Evolutionary conservation across 1,140 invertebrate genomes (phyloP).

Genomic region (Drosophila trapezifrons): DNA sequence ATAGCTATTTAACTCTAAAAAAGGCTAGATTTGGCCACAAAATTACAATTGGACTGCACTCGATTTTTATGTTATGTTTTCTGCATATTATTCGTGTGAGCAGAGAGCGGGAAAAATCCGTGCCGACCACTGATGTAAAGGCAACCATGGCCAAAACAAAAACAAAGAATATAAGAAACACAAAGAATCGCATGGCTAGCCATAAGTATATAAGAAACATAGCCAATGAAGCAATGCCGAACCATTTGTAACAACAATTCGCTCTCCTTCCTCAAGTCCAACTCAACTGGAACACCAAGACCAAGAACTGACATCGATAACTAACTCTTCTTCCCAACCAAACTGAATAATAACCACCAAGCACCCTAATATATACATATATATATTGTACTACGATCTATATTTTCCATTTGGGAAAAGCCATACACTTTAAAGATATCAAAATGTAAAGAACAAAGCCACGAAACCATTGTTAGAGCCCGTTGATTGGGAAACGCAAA

Average conservation of each 20-base stretch:
- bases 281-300: slow-evolving; percentile 14
- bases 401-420: slow-evolving; percentile 17
- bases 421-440: too few species aligned
- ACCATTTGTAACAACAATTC: slow-evolving; percentile 10
- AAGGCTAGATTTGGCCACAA: too few species aligned
- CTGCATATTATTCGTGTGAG: too few species aligned
- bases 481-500: too few species aligned
- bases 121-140: too few species aligned
- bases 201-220: slow-evolving; percentile 32
- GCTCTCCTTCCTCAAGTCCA: slow-evolving; percentile 5
- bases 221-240: slow-evolving; percentile 13
- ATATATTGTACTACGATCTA: slow-evolving; percentile 10
- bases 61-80: too few species aligned
- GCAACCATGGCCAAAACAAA: slow-evolving; percentile 29
- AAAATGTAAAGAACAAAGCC: too few species aligned
- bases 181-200: slow-evolving; percentile 21
- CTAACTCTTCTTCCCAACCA: slow-evolving; percentile 14
- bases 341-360: slow-evolving; percentile 26
- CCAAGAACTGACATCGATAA: slow-evolving; percentile 34
- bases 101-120: too few species aligned
- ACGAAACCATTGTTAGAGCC: too few species aligned
- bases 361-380: neutral
- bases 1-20: too few species aligned
- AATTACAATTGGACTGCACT: too few species aligned
- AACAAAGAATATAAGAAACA: neutral